These are phyloP conservation scores for Aphelenchoides fujianensis DNA, from an alignment of 1,140 invertebrate species.

Conservation along the genomic window DNA sequence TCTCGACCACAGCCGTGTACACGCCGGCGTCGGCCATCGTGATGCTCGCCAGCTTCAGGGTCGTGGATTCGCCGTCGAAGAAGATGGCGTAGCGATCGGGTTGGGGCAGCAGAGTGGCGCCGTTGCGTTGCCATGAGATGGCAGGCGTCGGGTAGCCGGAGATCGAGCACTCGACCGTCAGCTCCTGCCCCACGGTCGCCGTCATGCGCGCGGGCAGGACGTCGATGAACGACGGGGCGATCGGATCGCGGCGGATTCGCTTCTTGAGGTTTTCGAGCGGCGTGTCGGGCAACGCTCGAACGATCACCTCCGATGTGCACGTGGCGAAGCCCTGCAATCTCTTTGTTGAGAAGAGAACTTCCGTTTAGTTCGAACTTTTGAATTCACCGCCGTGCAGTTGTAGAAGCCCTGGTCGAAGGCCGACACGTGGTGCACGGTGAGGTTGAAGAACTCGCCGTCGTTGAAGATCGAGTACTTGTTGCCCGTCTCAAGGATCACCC, in stretches of 20 bases:
- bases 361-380: too few relatives aligned
- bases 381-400: slow-evolving; percentile 59
- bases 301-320: slow-evolving; percentile 53
- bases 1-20: slow-evolving; percentile 90
- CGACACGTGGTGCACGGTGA: slow-evolving; percentile 59
- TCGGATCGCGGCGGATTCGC: slow-evolving; percentile 42
- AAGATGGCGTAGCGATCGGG: slow-evolving; percentile 44
- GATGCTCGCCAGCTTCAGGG: slow-evolving; percentile 79
- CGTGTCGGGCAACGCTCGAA: slow-evolving; percentile 21
- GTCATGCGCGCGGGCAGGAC: slow-evolving; percentile 51
- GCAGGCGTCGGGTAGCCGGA: slow-evolving; percentile 40
- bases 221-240: slow-evolving; percentile 54
- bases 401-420: slow-evolving; percentile 55
- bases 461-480: slow-evolving; percentile 62
- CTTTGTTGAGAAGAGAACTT: too few relatives aligned
- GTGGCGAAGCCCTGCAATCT: slow-evolving; percentile 54
- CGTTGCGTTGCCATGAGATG: slow-evolving; percentile 55
- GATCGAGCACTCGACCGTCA: slow-evolving; percentile 56
- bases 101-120: slow-evolving; percentile 43
- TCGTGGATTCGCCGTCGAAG: slow-evolving; percentile 62
- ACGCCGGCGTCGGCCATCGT: slow-evolving; percentile 84
- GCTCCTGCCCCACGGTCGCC: slow-evolving; percentile 34
- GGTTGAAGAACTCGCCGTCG: slow-evolving; percentile 60
- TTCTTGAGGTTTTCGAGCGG: slow-evolving; percentile 36
- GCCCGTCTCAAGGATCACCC: slow-evolving; percentile 59